Conservation (phyloP, 2,888 invertebrate species). For the Ophioninae sp. region DNA sequence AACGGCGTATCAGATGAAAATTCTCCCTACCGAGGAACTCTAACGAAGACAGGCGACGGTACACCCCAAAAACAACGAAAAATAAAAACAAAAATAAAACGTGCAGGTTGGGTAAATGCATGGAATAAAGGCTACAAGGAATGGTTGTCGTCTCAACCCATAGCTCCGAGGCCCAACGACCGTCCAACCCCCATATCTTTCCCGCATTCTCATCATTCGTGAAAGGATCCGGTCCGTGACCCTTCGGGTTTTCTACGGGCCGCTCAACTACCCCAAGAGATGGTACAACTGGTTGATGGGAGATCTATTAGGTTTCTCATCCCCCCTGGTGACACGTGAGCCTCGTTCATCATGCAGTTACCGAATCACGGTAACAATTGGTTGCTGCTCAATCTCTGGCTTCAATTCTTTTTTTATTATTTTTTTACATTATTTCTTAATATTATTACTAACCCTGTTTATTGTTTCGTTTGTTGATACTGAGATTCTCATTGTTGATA, state of each 20-base stretch:
- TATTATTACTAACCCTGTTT: no score
- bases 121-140: slow-evolving; percentile 16
- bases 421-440: no score
- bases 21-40: slow-evolving; percentile 18
- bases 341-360: slow-evolving; percentile 66
- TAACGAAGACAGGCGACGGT: slow-evolving; percentile 12
- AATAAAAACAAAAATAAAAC: slow-evolving; percentile 3
- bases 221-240: slow-evolving; percentile 14
- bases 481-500: no score
- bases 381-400: background rate
- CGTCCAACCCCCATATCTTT: slow-evolving; percentile 4
- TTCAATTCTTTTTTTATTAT: background rate
- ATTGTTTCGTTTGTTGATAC: no score
- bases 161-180: background rate
- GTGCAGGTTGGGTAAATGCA: background rate
- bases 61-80: background rate
- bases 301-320: slow-evolving; percentile 65
- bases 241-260: slow-evolving; percentile 13
- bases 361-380: slow-evolving; percentile 50
- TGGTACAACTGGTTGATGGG: slow-evolving; percentile 65
- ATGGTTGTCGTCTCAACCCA: background rate
- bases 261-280: slow-evolving; percentile 42
- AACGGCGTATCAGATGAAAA: slow-evolving; percentile 11
- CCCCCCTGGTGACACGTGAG: slow-evolving; percentile 52
- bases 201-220: slow-evolving; percentile 24